Evolutionary conservation across 1,140 invertebrate species (phyloP).

Genomic region (Telenomus remus): DNA sequence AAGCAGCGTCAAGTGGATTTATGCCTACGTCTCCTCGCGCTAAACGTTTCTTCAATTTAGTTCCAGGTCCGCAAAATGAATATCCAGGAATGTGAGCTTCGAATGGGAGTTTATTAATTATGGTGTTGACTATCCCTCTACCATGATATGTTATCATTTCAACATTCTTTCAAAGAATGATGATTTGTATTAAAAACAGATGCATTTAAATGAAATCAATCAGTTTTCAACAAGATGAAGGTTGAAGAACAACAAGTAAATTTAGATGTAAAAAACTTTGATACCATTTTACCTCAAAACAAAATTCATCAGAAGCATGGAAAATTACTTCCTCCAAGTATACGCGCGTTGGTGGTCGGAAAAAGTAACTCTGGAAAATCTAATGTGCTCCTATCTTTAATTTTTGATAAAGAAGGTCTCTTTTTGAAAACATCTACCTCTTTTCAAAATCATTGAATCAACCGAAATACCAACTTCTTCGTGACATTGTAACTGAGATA

Average conservation of each 20-base stretch:
- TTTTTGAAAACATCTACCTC: conserved; percentile 70
- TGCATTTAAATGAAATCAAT: not conserved
- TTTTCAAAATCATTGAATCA: conserved; percentile 67
- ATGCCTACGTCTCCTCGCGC: conserved; percentile 68
- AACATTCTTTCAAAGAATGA: conserved; percentile 1
- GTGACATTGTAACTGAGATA: conserved; percentile 6
- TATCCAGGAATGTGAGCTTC: conserved; percentile 74
- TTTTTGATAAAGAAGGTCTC: too few relatives aligned
- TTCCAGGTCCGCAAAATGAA: conserved; percentile 73
- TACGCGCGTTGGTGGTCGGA: conserved; percentile 60
- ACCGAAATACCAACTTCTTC: conserved; percentile 63
- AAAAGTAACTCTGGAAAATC: conserved; percentile 68
- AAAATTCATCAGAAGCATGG: conserved; percentile 27
- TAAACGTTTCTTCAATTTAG: conserved; percentile 71
- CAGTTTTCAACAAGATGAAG: conserved; percentile 19
- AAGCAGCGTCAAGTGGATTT: conserved; percentile 71
- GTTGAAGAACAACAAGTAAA: conserved; percentile 6
- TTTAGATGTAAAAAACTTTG: conserved; percentile 23
- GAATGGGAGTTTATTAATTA: conserved; percentile 70
- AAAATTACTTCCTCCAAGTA: conserved; percentile 38
- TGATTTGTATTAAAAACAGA: not conserved
- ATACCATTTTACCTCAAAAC: conserved; percentile 12
- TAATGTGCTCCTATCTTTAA: conserved; percentile 64
- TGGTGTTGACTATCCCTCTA: conserved; percentile 60
- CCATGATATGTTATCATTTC: conserved; percentile 19